Conservation (phyloP, 2,113 vertebrate genomes). For the Chionomys nivalis region DNA sequence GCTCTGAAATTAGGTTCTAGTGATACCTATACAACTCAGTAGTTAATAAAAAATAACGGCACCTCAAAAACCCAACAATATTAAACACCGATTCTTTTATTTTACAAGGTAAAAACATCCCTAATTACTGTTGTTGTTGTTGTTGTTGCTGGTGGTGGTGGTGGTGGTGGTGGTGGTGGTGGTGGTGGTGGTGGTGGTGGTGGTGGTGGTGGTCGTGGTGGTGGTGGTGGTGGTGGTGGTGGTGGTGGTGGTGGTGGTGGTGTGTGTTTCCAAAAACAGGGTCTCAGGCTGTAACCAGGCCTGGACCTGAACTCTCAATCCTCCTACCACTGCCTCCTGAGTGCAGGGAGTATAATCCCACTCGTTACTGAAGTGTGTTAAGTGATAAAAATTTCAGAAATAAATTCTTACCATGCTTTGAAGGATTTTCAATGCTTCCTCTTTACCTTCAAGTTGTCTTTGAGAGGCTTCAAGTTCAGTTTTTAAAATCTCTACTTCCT, state of each 20-base stretch:
- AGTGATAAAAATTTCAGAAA: conserved; percentile 6
- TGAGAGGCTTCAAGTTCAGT: conserved; percentile 93
- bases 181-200: neutral
- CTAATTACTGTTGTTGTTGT: neutral
- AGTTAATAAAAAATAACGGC: neutral
- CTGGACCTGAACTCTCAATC: neutral
- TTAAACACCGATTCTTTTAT: neutral
- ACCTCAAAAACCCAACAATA: neutral
- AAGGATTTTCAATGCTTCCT: conserved; percentile 95
- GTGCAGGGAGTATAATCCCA: neutral
- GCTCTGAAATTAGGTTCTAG: neutral
- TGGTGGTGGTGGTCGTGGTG: neutral
- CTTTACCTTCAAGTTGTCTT: conserved; percentile 94
- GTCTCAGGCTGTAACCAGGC: too few relatives aligned
- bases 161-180: neutral
- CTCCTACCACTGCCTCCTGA: neutral
- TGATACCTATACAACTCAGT: neutral
- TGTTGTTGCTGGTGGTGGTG: neutral
- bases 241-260: neutral
- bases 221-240: neutral
- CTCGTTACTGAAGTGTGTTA: neutral
- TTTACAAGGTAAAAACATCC: conserved; percentile 1
- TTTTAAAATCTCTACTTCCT: conserved; percentile 91
- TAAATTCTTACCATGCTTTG: conserved; percentile 91
- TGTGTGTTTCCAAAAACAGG: neutral